A percentile compares a stretch with the other conserved stretches of the same genome.
These are phyloP conservation scores for Catalaphyllia jardinei DNA, from an alignment of 64 coral and sea anemone species.

Conservation along the genomic window DNA sequence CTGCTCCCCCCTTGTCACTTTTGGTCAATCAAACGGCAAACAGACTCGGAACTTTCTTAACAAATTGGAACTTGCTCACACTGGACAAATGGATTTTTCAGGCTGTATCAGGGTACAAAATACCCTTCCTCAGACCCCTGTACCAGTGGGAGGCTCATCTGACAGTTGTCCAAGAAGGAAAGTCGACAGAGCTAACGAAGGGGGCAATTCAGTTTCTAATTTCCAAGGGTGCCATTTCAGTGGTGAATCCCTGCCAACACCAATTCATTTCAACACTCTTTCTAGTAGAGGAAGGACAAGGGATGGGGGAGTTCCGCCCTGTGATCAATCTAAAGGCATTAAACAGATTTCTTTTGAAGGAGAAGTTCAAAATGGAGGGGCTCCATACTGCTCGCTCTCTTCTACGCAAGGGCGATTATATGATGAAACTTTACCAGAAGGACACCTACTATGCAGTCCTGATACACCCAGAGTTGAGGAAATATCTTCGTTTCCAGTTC, in stretches of 20 bases:
- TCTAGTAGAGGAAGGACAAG: slow-evolving; percentile 45
- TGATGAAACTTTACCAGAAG: slow-evolving; percentile 49
- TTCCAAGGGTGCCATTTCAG: slow-evolving; percentile 48
- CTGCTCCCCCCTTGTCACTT: not conserved
- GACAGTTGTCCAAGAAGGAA: not conserved
- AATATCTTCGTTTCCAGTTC: slow-evolving; percentile 43
- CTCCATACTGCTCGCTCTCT: slow-evolving; percentile 15
- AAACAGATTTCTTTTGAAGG: slow-evolving; percentile 42
- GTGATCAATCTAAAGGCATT: slow-evolving; percentile 41
- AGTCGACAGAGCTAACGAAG: not conserved
- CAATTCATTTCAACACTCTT: slow-evolving; percentile 61
- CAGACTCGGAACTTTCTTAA: not conserved
- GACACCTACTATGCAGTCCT: slow-evolving; percentile 7
- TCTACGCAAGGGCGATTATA: slow-evolving; percentile 6
- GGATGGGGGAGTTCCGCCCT: slow-evolving; percentile 38
- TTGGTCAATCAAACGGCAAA: not conserved
- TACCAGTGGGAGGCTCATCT: not conserved
- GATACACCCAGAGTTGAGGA: slow-evolving; percentile 17
- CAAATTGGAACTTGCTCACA: not conserved
- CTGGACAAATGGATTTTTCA: not conserved
- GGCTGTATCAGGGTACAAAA: not conserved
- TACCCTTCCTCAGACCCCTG: not conserved
- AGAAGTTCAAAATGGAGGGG: slow-evolving; percentile 58
- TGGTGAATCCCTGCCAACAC: slow-evolving; percentile 23
- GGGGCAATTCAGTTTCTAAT: slow-evolving; percentile 9